A percentile compares a stretch with the other conserved stretches of the same genome.
phyloP scores from a whole-genome alignment of 2,888 invertebrate species.

The Biston betularia region DNA sequence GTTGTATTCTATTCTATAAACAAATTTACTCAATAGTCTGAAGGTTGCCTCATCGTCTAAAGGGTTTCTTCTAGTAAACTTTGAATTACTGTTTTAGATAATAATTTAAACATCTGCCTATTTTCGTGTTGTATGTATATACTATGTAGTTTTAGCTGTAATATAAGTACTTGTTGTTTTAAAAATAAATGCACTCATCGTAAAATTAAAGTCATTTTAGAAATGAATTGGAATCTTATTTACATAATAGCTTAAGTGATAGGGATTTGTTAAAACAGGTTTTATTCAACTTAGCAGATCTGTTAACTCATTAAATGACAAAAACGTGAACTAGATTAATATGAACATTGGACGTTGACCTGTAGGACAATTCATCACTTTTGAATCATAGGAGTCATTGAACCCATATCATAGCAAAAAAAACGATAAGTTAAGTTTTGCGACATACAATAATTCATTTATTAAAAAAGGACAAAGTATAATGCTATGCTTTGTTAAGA shows the following conservation, averaged over 20 bases:
- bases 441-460: not conserved
- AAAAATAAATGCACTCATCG: no score
- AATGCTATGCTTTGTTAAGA: not conserved
- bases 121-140: no score
- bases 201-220: no score
- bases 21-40: no score
- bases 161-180: no score
- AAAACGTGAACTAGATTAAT: slow-evolving; percentile 19
- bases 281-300: not conserved
- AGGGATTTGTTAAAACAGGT: not conserved
- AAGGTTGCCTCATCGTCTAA: no score
- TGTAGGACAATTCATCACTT: slow-evolving; percentile 21
- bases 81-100: no score
- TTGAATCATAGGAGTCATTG: slow-evolving; percentile 13
- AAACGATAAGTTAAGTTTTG: not conserved
- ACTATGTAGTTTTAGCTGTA: no score
- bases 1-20: no score
- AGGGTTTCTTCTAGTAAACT: no score
- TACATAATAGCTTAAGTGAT: not conserved
- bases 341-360: slow-evolving; percentile 27
- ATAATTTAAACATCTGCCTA: no score
- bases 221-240: not conserved
- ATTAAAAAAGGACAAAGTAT: not conserved
- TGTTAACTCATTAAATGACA: slow-evolving; percentile 22
- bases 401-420: slow-evolving; percentile 13